Evolutionary conservation across 37 sponge, comb jelly and placozoan species (phyloP).

Genomic region (Trichoplax adhaerens): DNA sequence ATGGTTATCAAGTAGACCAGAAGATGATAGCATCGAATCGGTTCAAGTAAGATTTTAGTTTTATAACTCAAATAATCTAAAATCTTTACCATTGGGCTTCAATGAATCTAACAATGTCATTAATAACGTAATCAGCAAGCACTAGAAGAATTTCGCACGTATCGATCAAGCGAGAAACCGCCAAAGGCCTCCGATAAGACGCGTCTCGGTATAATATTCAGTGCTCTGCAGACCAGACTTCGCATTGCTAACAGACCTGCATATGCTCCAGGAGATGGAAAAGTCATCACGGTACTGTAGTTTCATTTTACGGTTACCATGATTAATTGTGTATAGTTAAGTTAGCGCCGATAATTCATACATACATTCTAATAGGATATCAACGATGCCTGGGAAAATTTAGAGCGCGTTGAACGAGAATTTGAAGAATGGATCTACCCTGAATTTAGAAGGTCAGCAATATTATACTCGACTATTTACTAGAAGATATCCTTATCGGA

Average conservation of each 20-base stretch:
- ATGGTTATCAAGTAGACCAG: constrained; percentile 24
- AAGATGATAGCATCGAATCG: neutral
- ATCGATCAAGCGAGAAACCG: constrained; percentile 62
- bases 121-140: constrained; percentile 16
- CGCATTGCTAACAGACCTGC: constrained; percentile 84
- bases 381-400: constrained; percentile 60
- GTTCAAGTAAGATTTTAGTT: constrained; percentile 2
- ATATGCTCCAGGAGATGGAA: constrained; percentile 78
- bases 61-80: neutral
- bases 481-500: neutral
- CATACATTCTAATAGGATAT: constrained; percentile 38
- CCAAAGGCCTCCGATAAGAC: constrained; percentile 89
- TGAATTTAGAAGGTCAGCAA: constrained; percentile 65
- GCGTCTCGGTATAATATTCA: constrained; percentile 51
- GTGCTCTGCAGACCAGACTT: constrained; percentile 65
- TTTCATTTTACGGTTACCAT: neutral
- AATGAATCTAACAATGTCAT: neutral
- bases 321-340: neutral
- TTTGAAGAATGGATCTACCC: constrained; percentile 73
- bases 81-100: constrained; percentile 1
- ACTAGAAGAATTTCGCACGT: constrained; percentile 85
- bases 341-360: neutral
- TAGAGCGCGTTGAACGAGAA: constrained; percentile 70
- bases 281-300: constrained; percentile 39
- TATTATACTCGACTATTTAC: neutral